A percentile compares a stretch with the other conserved stretches of the same genome.
Evolutionary conservation across 2,888 invertebrate genomes (phyloP).

Genomic region (Abrostola triplasia): DNA sequence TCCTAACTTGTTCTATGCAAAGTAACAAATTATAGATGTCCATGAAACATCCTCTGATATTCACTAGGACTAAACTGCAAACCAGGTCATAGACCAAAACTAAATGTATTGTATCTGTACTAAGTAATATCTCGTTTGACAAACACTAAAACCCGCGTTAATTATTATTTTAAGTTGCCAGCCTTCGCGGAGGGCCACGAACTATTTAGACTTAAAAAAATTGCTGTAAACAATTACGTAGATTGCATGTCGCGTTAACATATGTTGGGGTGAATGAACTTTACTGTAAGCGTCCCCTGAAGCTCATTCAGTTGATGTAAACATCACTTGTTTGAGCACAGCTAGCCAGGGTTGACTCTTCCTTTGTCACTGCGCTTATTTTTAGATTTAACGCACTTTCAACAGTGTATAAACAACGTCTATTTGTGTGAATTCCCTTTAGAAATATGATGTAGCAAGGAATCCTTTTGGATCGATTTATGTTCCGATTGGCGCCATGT

Average conservation of each 20-base stretch:
- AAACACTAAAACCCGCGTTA: slow-evolving; percentile 10
- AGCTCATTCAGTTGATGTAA: slow-evolving; percentile 73
- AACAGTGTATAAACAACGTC: slow-evolving; percentile 7
- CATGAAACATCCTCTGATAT: slow-evolving; percentile 20
- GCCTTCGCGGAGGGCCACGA: background rate
- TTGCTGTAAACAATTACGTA: slow-evolving; percentile 45
- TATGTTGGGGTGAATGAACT: slow-evolving; percentile 78
- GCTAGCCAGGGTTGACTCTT: slow-evolving; percentile 69
- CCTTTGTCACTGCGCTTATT: slow-evolving; percentile 42
- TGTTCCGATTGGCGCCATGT: slow-evolving; percentile 29
- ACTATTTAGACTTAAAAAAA: slow-evolving; percentile 7
- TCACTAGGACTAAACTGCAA: slow-evolving; percentile 7
- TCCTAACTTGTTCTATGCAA: slow-evolving; percentile 23
- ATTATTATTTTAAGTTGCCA: slow-evolving; percentile 23
- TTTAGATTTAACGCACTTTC: slow-evolving; percentile 26
- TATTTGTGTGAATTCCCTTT: slow-evolving; percentile 7
- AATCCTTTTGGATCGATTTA: slow-evolving; percentile 41
- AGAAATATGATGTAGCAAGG: slow-evolving; percentile 18
- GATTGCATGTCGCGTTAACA: slow-evolving; percentile 55
- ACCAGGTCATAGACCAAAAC: slow-evolving; percentile 30
- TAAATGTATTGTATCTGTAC: background rate
- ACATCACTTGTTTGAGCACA: slow-evolving; percentile 70
- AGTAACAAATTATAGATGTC: slow-evolving; percentile 21
- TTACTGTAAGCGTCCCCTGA: slow-evolving; percentile 73
- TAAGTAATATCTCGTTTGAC: slow-evolving; percentile 14